Evolutionary conservation across 2,888 invertebrate species (phyloP).

Genomic region (Terebella lapidaria): DNA sequence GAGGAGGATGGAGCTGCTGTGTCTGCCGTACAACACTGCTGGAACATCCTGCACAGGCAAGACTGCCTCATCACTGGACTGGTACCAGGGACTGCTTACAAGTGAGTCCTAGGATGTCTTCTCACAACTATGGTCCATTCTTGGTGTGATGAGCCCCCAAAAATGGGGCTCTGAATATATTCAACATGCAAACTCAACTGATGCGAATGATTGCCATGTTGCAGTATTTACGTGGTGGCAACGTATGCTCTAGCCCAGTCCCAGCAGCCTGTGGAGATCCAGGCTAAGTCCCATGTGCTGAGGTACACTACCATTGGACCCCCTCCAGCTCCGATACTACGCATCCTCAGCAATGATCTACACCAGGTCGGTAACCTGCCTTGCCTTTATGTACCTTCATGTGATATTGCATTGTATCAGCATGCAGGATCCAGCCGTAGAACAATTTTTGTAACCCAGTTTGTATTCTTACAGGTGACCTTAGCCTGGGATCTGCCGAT

Average conservation of each 20-base stretch:
- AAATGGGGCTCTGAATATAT: too few relatives aligned
- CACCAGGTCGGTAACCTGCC: conserved; percentile 41
- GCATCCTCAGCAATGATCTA: conserved; percentile 37
- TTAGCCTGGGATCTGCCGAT: conserved; percentile 42
- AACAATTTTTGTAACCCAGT: too few relatives aligned
- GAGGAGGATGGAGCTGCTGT: conserved; percentile 39
- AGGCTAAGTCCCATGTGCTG: conserved; percentile 44
- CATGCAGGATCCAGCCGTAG: too few relatives aligned
- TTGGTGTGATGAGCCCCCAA: too few relatives aligned
- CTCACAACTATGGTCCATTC: too few relatives aligned
- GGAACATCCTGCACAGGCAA: conserved; percentile 40
- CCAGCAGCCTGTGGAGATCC: conserved; percentile 44
- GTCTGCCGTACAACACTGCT: conserved; percentile 47
- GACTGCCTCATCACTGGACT: conserved; percentile 45
- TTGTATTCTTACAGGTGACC: too few relatives aligned
- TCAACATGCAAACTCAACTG: too few relatives aligned
- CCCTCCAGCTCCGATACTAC: conserved; percentile 41
- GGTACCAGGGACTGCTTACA: conserved; percentile 41
- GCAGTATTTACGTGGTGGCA: conserved; percentile 47
- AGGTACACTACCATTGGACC: conserved; percentile 49
- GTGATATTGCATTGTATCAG: too few relatives aligned
- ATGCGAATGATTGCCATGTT: too few relatives aligned
- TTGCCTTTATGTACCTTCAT: too few relatives aligned
- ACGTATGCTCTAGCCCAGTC: conserved; percentile 44
- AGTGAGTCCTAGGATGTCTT: conserved; percentile 32